Conservation (phyloP, 2,113 vertebrate species). For the Brienomyrus brachyistius region DNA sequence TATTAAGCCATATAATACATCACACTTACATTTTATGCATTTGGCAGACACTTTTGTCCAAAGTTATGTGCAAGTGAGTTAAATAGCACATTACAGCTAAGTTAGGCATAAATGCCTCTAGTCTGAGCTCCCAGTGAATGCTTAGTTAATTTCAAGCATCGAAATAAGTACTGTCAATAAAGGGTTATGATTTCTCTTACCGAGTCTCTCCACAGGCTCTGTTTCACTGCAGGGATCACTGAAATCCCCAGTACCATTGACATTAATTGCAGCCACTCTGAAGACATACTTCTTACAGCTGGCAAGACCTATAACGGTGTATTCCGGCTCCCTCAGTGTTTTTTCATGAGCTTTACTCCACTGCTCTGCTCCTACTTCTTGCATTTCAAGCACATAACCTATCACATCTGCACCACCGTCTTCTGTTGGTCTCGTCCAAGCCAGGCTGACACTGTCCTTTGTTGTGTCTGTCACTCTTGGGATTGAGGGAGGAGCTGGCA, state of each 20-base stretch:
- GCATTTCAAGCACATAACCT: constrained; percentile 90
- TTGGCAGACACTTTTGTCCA: neutral
- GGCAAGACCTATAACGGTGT: constrained; percentile 72
- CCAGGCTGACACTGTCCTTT: constrained; percentile 82
- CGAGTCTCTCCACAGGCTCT: constrained; percentile 87
- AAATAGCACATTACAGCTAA: neutral
- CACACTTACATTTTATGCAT: neutral
- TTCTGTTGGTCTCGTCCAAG: constrained; percentile 85
- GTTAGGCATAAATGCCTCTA: neutral
- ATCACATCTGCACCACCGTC: constrained; percentile 86
- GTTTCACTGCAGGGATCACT: constrained; percentile 80
- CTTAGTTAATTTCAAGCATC: neutral
- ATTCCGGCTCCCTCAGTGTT: constrained; percentile 71
- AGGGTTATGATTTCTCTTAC: constrained; percentile 52
- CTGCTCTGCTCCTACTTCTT: constrained; percentile 76
- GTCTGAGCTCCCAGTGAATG: neutral
- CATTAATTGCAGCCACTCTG: constrained; percentile 83
- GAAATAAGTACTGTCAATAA: neutral
- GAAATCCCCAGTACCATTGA: constrained; percentile 87
- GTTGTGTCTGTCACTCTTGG: constrained; percentile 91
- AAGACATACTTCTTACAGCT: constrained; percentile 83
- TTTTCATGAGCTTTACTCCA: constrained; percentile 84
- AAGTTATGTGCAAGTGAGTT: neutral
- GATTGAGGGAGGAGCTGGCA: constrained; percentile 78
- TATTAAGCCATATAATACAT: neutral